Base-by-base conservation (phyloP, 1,140 invertebrate species). In the Bombus waltoni region DNA sequence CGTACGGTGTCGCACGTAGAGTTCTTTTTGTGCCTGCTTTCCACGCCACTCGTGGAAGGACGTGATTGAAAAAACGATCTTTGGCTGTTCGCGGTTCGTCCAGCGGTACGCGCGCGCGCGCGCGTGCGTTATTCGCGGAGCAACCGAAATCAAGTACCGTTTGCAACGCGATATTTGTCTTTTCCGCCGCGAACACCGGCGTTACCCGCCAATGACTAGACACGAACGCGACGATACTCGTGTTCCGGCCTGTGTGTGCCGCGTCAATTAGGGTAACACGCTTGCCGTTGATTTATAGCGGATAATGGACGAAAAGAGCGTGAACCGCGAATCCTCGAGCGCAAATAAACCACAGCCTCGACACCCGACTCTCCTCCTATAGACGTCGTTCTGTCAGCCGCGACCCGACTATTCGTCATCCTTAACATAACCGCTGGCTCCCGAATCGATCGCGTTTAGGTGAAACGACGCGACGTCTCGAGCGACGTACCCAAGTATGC, bases 341-440 rank as follows among this genome's bases (percentile, higher is more conserved):
- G 68, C 83, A 66, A 88, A 89, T 86, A 81, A 87, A 87, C 81
- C 88, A 38, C 70, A 88, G 68, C 80, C 88, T 89, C 81, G 81
- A 87, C 89, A 89, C 85, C 78, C 82, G 88, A 89, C 89, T 89
- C 89, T 81, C 70, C 59, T 42, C 70, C 59, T 42, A 57, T 53
- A 74, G 81, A 81, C 81, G 65, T 28, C 70, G 32, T 78, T 75
- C 73, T 59, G 89, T 88, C 85, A 84, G 75, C 78, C 75, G 38
- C 79, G 47, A 13, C 25, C 62, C 47, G 42, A 68, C 87, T 72
- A 86, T 89, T 82, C 76, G 57, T 88, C 87, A 88, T 83, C n/a
- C 65, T 79, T 47, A 57, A 71, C 85, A 28, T 47, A 32, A 88
- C 22, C 68, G 68, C 25, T 47, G 72, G 22, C 66, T 32, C 57